A percentile compares a stretch with the other conserved stretches of the same genome.
Evolutionary conservation across 2,797 vertebrate genomes (phyloP).

Genomic region (Emys orbicularis): DNA sequence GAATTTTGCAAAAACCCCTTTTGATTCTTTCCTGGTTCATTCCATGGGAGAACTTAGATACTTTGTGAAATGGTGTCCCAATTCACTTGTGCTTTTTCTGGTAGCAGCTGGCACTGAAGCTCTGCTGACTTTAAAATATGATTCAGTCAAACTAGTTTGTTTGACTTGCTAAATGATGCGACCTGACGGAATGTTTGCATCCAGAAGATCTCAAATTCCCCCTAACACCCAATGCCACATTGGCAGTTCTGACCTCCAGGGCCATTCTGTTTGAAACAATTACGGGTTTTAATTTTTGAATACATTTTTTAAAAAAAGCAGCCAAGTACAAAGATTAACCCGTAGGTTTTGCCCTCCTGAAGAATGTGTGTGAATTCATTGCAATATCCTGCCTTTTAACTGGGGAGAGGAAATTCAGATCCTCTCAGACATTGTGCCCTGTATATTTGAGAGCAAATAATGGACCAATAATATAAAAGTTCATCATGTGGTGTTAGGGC

Average conservation of each 20-base stretch:
- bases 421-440: neutral
- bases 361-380: constrained; percentile 28
- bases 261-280: constrained; percentile 50
- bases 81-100: neutral
- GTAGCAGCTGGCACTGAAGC: neutral
- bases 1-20: neutral
- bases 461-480: constrained; percentile 33
- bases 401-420: neutral
- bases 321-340: neutral
- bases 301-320: constrained; percentile 43
- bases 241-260: constrained; percentile 35
- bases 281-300: constrained; percentile 51
- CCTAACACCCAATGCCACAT: neutral
- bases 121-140: fast-evolving
- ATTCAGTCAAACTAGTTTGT: fast-evolving
- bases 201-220: constrained; percentile 33
- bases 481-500: fast-evolving
- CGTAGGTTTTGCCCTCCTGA: constrained; percentile 10
- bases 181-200: constrained; percentile 18
- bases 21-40: neutral
- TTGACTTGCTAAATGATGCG: neutral
- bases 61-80: neutral
- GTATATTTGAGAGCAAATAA: constrained; percentile 30
- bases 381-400: neutral
- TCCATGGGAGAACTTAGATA: neutral